Evolutionary conservation across 2,797 vertebrate species (phyloP), one percentile per base, ranked within the genome.

Genomic region (Lutjanus argentimaculatus): DNA sequence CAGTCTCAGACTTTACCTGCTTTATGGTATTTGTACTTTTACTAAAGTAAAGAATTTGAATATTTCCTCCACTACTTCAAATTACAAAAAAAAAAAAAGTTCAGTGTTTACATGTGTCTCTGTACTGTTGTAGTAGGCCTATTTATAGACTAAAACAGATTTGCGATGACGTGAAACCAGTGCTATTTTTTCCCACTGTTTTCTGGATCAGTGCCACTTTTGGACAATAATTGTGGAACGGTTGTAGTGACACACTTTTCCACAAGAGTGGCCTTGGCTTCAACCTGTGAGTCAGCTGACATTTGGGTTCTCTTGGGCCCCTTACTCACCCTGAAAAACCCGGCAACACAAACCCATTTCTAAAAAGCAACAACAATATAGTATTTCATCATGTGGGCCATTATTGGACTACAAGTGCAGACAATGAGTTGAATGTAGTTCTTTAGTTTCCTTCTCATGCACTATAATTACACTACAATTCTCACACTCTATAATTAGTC

Each of bases 171-270:
- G 62, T 84, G 76, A 91, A 87, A 84, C 56, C 56, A 30, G 43
- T 8, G 56, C 68, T 88, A 81, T 85, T 85, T 87, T 83, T 67
- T 52, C 57, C 78, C 57, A 72, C 68, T 21, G 13, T 75, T 80
- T 70, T 57, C 82, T 93, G 91, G 89, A 93, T 9, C 63, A 3
- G 63, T 77, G 91, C 91, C 90, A 91, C 78, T 55, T 48, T 67
- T 48, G 48, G 61, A 88, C 75, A 90, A 84, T 87, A 75, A 88
- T n/a, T 57, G 22, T 68, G 30, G 22, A 56, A 49, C 74, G 30
- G 14, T 36, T 36, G 30, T 25, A 48, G 61, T 81, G 77, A 88
- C 83, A 89, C 80, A 87, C 56, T 85, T 82, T 19, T 79, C 65
- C 65, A 72, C 10, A 57, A 67, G 36, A 79, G 71, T 79, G 64